Conservation (phyloP, 2,797 vertebrate genomes). For the Siniperca undulata region DNA sequence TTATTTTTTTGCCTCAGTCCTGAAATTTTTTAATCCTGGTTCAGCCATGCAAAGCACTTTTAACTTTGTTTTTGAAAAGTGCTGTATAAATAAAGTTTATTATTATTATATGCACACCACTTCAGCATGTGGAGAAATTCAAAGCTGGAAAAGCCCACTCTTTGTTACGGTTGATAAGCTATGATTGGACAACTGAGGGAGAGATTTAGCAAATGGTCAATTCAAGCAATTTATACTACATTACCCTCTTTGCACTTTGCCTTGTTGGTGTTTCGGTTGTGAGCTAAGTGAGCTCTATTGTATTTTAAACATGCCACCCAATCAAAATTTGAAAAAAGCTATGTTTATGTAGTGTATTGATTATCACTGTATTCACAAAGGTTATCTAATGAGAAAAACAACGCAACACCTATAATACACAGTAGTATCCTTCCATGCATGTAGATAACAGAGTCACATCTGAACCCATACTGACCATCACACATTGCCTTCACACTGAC, state of each 20-base stretch:
- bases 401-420: conserved; percentile 18
- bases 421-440: conserved; percentile 14
- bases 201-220: not conserved
- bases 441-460: conserved; percentile 44
- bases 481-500: conserved; percentile 74
- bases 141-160: too few relatives aligned
- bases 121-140: not conserved
- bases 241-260: not conserved
- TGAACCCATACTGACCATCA: conserved; percentile 49
- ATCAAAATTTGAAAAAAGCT: not conserved
- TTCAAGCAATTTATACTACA: not conserved
- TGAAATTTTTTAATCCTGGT: too few relatives aligned
- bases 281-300: not conserved
- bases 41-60: too few relatives aligned
- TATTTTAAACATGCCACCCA: not conserved
- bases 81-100: too few relatives aligned
- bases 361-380: conserved; percentile 21
- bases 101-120: not conserved
- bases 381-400: conserved; percentile 34
- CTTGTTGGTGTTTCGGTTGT: conserved; percentile 2
- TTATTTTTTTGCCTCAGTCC: too few relatives aligned
- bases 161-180: not conserved
- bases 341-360: not conserved
- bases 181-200: not conserved
- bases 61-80: too few relatives aligned